Evolutionary conservation across 2,797 vertebrate species (phyloP), one percentile per base, ranked within the genome.

Genomic region (Lophius americanus): DNA sequence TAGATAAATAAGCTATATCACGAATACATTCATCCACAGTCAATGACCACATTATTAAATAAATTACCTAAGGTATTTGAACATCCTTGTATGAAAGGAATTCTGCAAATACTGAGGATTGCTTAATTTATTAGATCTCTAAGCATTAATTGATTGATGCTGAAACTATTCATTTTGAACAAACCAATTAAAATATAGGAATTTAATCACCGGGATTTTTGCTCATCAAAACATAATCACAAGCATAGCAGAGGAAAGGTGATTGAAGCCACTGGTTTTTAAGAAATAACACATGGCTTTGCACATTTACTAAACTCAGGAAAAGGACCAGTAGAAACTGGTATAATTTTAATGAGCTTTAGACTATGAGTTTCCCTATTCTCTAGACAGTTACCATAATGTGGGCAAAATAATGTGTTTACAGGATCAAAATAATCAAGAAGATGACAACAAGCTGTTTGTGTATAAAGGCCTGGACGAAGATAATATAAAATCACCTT

Each of bases 21-120:
- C 5, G 32, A 39, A 42, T n/a, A 8, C 51, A 70, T 43, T 8
- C 23, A 7, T 76, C 56, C 75, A 48, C 63, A 63, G 53, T 52
- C 54, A 41, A 60, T 50, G 33, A 9, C 64, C 57, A 36, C 49
- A 41, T 69, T 47, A 60, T 85, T 7, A 76, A 60, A 70, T 63
- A 6, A 54, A 43, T 13, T 63, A 48, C 50, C 38, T 67, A 44
- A 65, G 50, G 43, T 12, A 43, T 66, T 42, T 57, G 48, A 47
- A 61, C 47, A 52, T 41, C 4, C 39, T 11, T 55, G 47, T 54
- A 38, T 65, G 37, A 76, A 60, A 46, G 46, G 36, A 70, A 72
- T 70, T 60, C 23, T 23, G 23, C 23, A 59, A 70, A 71, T 64
- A 52, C 68, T 53, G 14, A 32, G 4, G 9, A 6, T 54, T 68